Evolutionary conservation across 2,113 vertebrate genomes (phyloP).

Genomic region (Channa argus): DNA sequence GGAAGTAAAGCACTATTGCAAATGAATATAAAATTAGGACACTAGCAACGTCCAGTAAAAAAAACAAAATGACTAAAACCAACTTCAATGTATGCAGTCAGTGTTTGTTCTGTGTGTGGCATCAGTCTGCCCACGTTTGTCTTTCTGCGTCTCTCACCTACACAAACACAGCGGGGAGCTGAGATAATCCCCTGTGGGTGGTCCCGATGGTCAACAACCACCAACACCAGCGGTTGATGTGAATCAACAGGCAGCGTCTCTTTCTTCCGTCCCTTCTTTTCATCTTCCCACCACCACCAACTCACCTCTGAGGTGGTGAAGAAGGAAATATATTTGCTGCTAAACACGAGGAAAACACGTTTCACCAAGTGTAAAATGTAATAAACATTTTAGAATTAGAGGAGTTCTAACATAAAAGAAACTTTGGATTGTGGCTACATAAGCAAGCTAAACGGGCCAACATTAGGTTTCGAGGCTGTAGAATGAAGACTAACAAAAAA

Average conservation of each 20-base stretch:
- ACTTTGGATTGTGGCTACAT: too few relatives aligned
- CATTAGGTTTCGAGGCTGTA: too few relatives aligned
- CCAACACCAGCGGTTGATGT: slow-evolving; percentile 9
- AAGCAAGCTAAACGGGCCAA: too few relatives aligned
- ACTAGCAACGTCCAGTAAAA: too few relatives aligned
- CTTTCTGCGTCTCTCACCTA: slow-evolving; percentile 1
- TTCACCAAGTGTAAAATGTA: too few relatives aligned
- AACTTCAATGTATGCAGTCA: too few relatives aligned
- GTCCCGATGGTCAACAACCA: slow-evolving; percentile 48
- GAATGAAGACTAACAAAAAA: too few relatives aligned
- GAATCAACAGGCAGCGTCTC: slow-evolving; percentile 11
- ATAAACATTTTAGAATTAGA: too few relatives aligned
- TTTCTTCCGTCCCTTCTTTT: background rate
- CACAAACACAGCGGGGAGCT: slow-evolving; percentile 33
- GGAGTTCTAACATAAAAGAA: too few relatives aligned
- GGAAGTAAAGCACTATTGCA: too few relatives aligned
- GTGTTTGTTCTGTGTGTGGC: background rate
- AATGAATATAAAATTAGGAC: too few relatives aligned
- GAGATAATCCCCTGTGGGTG: slow-evolving; percentile 60
- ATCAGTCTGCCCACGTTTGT: background rate
- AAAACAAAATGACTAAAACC: too few relatives aligned
- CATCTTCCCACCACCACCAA: background rate
- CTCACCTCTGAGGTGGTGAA: background rate
- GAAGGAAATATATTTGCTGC: background rate
- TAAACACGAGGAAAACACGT: background rate